phyloP scores from a whole-genome alignment of 2,888 invertebrate genomes.

The Melanargia galathea region DNA sequence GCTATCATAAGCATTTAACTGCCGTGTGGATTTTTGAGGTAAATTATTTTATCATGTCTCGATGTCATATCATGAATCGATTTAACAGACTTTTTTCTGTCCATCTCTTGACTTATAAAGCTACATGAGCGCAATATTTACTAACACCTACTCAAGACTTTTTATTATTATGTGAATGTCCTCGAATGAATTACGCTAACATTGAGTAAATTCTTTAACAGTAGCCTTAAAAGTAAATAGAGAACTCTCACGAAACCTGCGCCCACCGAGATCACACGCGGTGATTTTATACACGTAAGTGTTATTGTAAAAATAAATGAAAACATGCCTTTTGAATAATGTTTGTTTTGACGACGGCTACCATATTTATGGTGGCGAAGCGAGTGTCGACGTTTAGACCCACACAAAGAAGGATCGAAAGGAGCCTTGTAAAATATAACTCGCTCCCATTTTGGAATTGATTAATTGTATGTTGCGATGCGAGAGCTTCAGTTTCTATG shows the following conservation, averaged over 20 bases:
- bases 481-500: constrained; percentile 53
- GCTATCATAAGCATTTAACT: no score
- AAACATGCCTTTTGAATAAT: constrained; percentile 73
- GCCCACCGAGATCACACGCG: constrained; percentile 63
- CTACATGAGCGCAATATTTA: constrained; percentile 21
- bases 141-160: constrained; percentile 41
- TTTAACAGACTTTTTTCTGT: neutral
- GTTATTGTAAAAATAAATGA: constrained; percentile 71
- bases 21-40: no score
- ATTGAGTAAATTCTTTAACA: constrained; percentile 39
- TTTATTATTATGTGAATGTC: constrained; percentile 36
- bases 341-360: constrained; percentile 74
- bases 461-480: constrained; percentile 73
- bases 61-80: no score
- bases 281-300: constrained; percentile 61
- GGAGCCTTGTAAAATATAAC: constrained; percentile 43
- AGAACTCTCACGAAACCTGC: constrained; percentile 61
- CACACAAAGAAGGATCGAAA: constrained; percentile 78
- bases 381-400: constrained; percentile 71
- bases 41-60: no score
- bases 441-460: constrained; percentile 54
- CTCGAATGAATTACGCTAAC: constrained; percentile 34
- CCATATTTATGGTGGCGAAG: constrained; percentile 62
- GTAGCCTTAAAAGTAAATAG: constrained; percentile 52
- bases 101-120: constrained; percentile 11